Evolutionary conservation across 2,888 invertebrate genomes (phyloP).

Genomic region (Trachelus iudaicus): DNA sequence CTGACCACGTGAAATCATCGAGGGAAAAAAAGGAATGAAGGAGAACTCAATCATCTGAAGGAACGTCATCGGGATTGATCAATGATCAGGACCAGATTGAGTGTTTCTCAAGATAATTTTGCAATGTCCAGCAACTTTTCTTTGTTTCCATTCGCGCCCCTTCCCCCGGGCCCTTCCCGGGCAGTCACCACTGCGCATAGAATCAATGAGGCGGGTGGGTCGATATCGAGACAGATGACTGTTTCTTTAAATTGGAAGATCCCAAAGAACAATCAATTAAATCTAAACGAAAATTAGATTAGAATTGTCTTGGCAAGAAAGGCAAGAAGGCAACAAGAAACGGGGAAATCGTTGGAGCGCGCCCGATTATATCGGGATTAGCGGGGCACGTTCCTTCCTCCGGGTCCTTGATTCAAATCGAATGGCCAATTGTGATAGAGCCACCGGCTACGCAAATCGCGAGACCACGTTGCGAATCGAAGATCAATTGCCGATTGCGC

Average conservation of each 20-base stretch:
- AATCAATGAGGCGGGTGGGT: background rate
- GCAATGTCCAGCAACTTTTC: background rate
- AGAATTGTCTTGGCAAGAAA: constrained; percentile 28
- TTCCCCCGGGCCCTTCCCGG: background rate
- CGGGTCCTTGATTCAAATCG: constrained; percentile 19
- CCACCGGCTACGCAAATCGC: constrained; percentile 19
- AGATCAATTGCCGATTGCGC: constrained; percentile 38
- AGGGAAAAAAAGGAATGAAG: background rate
- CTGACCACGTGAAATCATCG: background rate
- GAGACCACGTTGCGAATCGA: constrained; percentile 39
- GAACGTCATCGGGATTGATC: background rate
- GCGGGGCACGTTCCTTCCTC: background rate
- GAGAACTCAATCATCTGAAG: background rate
- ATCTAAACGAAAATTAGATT: constrained; percentile 18
- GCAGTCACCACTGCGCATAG: background rate
- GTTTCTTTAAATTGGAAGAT: background rate
- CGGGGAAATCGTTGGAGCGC: constrained; percentile 1
- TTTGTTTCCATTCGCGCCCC: background rate
- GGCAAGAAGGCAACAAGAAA: constrained; percentile 16
- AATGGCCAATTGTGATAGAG: constrained; percentile 23
- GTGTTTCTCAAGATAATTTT: background rate
- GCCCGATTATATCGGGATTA: background rate
- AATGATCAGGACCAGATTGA: background rate
- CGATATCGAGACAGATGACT: background rate
- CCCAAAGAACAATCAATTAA: background rate